Conservation (phyloP, 2,797 vertebrate genomes). For the Todus mexicanus region DNA sequence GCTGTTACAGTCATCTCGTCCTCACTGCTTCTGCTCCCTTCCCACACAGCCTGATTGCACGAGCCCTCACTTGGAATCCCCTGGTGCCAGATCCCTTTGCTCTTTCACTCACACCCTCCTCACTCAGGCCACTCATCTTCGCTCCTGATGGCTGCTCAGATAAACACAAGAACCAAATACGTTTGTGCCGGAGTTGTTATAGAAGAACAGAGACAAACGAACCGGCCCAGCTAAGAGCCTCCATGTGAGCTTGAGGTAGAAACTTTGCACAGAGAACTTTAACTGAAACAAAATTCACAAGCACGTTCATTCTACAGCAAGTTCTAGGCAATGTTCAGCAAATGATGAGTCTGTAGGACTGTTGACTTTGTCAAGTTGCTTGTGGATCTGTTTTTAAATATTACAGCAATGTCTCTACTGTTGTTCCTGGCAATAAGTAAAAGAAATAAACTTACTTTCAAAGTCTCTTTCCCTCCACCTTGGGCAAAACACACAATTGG, state of each 20-base stretch:
- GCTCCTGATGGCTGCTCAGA: neutral
- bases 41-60: neutral
- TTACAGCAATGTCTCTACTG: neutral
- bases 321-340: neutral
- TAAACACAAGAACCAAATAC: too few relatives aligned
- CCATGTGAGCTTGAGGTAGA: neutral
- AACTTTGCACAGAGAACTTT: neutral
- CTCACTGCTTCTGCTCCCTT: neutral
- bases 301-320: neutral
- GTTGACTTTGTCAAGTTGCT: neutral
- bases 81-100: neutral
- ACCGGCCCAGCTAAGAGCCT: neutral
- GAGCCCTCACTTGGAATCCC: neutral
- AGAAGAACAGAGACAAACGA: neutral
- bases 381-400: neutral
- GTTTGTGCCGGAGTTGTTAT: neutral
- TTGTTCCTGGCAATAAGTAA: neutral
- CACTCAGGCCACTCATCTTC: neutral
- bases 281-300: neutral
- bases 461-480: slow-evolving; percentile 79
- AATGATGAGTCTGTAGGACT: neutral
- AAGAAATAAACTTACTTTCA: slow-evolving; percentile 71
- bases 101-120: neutral
- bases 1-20: neutral
- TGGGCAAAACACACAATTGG: slow-evolving; percentile 82